These are phyloP conservation scores for Drosophila macrospina DNA, from an alignment of 2,888 invertebrate genomes.

Conservation along the genomic window DNA sequence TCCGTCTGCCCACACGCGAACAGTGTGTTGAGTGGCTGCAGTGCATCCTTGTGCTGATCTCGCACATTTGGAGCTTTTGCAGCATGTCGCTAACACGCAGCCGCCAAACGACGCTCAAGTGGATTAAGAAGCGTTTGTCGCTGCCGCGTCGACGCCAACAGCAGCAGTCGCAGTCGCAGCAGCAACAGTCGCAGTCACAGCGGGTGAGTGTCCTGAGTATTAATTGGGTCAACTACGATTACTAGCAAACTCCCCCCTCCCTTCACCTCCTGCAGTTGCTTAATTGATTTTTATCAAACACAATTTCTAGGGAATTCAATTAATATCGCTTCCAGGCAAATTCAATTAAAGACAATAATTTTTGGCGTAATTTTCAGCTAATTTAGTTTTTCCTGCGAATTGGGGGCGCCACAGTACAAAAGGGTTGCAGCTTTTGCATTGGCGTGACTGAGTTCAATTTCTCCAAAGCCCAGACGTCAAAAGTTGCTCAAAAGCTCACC, in stretches of 20 bases:
- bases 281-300: slow-evolving; percentile 47
- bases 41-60: slow-evolving; percentile 76
- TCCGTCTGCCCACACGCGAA: slow-evolving; percentile 57
- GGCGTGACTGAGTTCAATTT: slow-evolving; percentile 74
- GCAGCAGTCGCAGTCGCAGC: slow-evolving; percentile 26
- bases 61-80: slow-evolving; percentile 70
- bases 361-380: slow-evolving; percentile 64
- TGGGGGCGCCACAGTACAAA: slow-evolving; percentile 49
- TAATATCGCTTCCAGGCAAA: slow-evolving; percentile 53
- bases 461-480: slow-evolving; percentile 56
- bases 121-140: slow-evolving; percentile 80
- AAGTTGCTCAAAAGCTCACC: slow-evolving; percentile 50
- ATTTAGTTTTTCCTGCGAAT: slow-evolving; percentile 70
- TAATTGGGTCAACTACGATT: slow-evolving; percentile 55
- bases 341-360: slow-evolving; percentile 70
- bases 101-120: slow-evolving; percentile 79
- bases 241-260: neutral
- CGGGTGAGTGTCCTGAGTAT: slow-evolving; percentile 49
- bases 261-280: neutral
- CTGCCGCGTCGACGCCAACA: slow-evolving; percentile 58
- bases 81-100: slow-evolving; percentile 80
- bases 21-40: slow-evolving; percentile 77
- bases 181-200: slow-evolving; percentile 31
- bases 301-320: slow-evolving; percentile 63
- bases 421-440: slow-evolving; percentile 67